These are phyloP conservation scores for Hanleya hanleyi DNA, from an alignment of 2,888 invertebrate genomes.

Conservation along the genomic window DNA sequence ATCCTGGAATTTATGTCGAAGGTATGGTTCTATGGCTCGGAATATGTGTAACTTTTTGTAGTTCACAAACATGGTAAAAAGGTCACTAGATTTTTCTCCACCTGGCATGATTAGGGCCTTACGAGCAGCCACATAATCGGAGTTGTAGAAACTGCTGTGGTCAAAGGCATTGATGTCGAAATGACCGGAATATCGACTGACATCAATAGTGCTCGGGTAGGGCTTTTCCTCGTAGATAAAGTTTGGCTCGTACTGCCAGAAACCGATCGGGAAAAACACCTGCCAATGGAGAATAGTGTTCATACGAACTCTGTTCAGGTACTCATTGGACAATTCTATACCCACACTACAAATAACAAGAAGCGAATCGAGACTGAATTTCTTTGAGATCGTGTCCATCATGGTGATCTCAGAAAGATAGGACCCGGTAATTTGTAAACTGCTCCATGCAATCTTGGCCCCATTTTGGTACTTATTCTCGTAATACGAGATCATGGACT, in stretches of 20 bases:
- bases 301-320: slow-evolving; percentile 95
- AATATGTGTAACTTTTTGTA: slow-evolving; percentile 82
- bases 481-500: slow-evolving; percentile 79
- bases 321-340: slow-evolving; percentile 74
- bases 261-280: slow-evolving; percentile 93
- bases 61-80: slow-evolving; percentile 83
- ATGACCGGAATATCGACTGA: slow-evolving; percentile 78
- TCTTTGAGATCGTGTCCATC: slow-evolving; percentile 81
- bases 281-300: slow-evolving; percentile 92
- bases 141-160: slow-evolving; percentile 86
- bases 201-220: slow-evolving; percentile 65
- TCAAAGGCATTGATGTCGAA: slow-evolving; percentile 84
- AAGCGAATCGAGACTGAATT: slow-evolving; percentile 80
- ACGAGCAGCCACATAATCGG: slow-evolving; percentile 82
- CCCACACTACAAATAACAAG: slow-evolving; percentile 61
- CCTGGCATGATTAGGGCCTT: slow-evolving; percentile 76
- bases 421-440: slow-evolving; percentile 49
- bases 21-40: slow-evolving; percentile 86
- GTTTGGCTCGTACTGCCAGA: slow-evolving; percentile 87
- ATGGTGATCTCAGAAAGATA: slow-evolving; percentile 77
- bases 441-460: slow-evolving; percentile 77
- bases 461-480: slow-evolving; percentile 81
- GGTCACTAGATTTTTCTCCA: slow-evolving; percentile 52
- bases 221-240: slow-evolving; percentile 70
- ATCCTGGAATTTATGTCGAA: slow-evolving; percentile 77